Conservation (phyloP, 2,113 vertebrate species). For the Cynocephalus volans region DNA sequence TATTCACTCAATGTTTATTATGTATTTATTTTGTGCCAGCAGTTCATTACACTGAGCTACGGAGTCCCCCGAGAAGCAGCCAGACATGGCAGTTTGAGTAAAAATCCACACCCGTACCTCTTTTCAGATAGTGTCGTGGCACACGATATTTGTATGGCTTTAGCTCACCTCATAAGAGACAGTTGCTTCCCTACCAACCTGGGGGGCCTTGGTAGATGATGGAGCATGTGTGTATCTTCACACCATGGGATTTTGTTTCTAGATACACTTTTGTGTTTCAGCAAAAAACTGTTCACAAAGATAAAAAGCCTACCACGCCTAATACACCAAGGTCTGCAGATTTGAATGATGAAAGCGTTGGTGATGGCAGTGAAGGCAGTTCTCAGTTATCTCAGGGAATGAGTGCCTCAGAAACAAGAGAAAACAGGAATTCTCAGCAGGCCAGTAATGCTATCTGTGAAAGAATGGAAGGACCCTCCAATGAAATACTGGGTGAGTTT, state of each 20-base stretch:
- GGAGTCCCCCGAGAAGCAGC: not conserved
- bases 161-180: not conserved
- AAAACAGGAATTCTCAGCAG: constrained; percentile 26
- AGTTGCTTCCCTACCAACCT: not conserved
- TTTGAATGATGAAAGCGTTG: constrained; percentile 33
- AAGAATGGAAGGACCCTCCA: not conserved
- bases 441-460: constrained; percentile 45
- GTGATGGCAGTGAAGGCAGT: not conserved
- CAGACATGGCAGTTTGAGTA: not conserved
- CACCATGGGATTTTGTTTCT: not conserved
- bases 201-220: not conserved
- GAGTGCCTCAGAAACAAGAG: constrained; percentile 43
- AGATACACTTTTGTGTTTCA: constrained; percentile 83
- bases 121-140: not conserved
- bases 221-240: not conserved
- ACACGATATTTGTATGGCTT: not conserved
- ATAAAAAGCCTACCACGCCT: constrained; percentile 6
- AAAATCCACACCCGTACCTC: not conserved
- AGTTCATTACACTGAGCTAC: constrained; percentile 52
- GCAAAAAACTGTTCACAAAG: constrained; percentile 58
- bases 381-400: constrained; percentile 64
- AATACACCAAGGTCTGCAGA: constrained; percentile 68
- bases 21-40: not conserved
- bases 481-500: constrained; percentile 84
- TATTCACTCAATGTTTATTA: constrained; percentile 46